Base-by-base conservation (phyloP, 2,888 invertebrate genomes). In the Adineta ricciae region DNA sequence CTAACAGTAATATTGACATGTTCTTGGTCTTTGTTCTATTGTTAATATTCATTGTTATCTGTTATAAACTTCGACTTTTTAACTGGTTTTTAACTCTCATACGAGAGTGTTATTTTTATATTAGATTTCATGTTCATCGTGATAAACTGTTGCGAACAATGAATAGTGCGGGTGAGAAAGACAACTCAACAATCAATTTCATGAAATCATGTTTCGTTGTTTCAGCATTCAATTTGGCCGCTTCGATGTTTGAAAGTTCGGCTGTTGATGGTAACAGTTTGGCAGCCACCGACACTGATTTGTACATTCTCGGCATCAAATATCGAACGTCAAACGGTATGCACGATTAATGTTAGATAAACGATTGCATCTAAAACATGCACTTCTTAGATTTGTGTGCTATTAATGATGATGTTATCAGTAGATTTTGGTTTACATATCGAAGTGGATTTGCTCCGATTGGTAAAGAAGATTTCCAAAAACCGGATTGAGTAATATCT, bases 361-460 rank as follows among this genome's bases (percentile, higher is more conserved):
- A 46, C 19, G 50, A 50, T 50, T 50, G 11, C 3, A 50, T 50
- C 11, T 50, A 50, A 50, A 50, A 16, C 27, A 27, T 83, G 27
- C 19, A 14, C 41, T 72, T 11, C 11, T 27, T 32, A 84, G 84
- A 85, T 50, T 41, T 46, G 32, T 32, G 84, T 14, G 85, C 73
- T 24, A 54, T 85, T 21, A 32, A n/a, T 32, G 56, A 52, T 38
- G 85, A 85, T 27, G 38, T 84, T 11, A 36, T n/a, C 8, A 85
- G 83, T 46, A 32, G 85, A 84, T 46, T 84, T 46, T 85, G 85
- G 85, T 85, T 85, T 36, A 85, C 85, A 36, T 85, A 85, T 82
- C 83, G 85, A 24, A 78, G n/a, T 73, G 84, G 84, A 27, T 85
- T 85, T 49, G 83, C 52, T 27, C 84, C 83, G 27, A 85, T 85